A percentile compares a stretch with the other conserved stretches of the same genome.
Evolutionary conservation across 1,140 invertebrate genomes (phyloP).

Genomic region (Nomia melanderi): DNA sequence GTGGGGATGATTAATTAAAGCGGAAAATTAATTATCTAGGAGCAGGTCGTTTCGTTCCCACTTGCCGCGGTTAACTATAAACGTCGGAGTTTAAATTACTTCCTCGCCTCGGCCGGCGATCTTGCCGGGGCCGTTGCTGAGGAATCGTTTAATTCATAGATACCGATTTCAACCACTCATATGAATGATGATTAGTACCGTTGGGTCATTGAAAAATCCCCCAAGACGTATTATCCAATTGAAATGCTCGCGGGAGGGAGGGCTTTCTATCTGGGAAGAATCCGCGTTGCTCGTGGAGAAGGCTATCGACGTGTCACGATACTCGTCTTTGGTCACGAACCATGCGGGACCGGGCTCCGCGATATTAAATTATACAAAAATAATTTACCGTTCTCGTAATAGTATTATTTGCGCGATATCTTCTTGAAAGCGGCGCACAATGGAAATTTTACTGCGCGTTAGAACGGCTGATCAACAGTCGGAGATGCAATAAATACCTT

Average conservation of each 20-base stretch:
- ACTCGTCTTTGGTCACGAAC: neutral
- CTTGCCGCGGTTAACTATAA: conserved; percentile 41
- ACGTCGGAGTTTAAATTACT: conserved; percentile 57
- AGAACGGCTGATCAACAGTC: neutral
- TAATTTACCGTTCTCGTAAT: too few relatives aligned
- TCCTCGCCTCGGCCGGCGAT: conserved; percentile 44
- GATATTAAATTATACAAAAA: too few relatives aligned
- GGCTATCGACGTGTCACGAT: neutral
- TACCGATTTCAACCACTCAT: conserved; percentile 50
- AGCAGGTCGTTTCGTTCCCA: conserved; percentile 45
- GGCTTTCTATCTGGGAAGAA: neutral
- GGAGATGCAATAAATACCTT: neutral
- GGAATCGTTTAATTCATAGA: conserved; percentile 59
- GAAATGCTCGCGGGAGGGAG: neutral
- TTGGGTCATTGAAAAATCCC: conserved; percentile 26
- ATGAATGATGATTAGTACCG: conserved; percentile 45
- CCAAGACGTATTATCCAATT: conserved; percentile 39
- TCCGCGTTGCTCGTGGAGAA: neutral
- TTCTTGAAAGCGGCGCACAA: too few relatives aligned
- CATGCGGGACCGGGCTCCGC: neutral
- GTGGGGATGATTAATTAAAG: conserved; percentile 56
- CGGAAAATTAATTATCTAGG: conserved; percentile 61
- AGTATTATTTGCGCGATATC: too few relatives aligned
- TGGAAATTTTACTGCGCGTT: too few relatives aligned
- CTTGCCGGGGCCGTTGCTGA: conserved; percentile 30